Evolutionary conservation across 2,888 invertebrate species (phyloP), one percentile per base, ranked within the genome.

Genomic region (Pycnomerus fuliginosus): DNA sequence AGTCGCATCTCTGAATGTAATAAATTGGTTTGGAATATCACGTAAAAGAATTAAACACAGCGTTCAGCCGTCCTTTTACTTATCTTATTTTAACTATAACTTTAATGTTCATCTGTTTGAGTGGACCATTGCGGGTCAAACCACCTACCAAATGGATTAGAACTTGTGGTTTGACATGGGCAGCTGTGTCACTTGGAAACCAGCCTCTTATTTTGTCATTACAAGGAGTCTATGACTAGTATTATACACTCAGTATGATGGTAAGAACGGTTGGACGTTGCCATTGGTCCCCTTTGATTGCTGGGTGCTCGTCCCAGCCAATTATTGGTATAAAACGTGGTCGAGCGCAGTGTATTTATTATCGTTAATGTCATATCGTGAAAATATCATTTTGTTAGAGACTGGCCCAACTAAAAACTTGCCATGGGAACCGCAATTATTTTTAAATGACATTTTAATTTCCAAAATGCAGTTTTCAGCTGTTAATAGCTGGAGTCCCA

Each of bases 31-130:
- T 59, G 68, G 60, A 71, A 70, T 69, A 71, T 72, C 72, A 72
- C 71, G 72, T 72, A 71, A 70, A 70, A 72, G 70, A 69, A 69
- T 71, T 71, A 71, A 72, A 71, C 58, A 71, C 70, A 66, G 61
- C 70, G 58, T 69, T 72, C 70, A 71, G 61, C 61, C 62, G 60
- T 71, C 69, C 71, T 72, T 71, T 72, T 72, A 72, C 72, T 72
- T 72, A 72, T 69, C 70, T 70, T 62, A 68, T 69, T 68, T 62
- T 59, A 69, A 68, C 67, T 68, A 70, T 69, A 70, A 69, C 69
- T 68, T 71, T 69, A 69, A 71, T 69, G 64, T 67, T 55, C 63
- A 64, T 64, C 64, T 65, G 60, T 62, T 60, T 34, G 60, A 61
- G 46, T 58, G 51, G 60, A 11, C 58, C 70, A 63, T 34, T 3